These are phyloP conservation scores for Vesta saturnalis DNA, from an alignment of 2,888 invertebrate genomes.

Conservation along the genomic window DNA sequence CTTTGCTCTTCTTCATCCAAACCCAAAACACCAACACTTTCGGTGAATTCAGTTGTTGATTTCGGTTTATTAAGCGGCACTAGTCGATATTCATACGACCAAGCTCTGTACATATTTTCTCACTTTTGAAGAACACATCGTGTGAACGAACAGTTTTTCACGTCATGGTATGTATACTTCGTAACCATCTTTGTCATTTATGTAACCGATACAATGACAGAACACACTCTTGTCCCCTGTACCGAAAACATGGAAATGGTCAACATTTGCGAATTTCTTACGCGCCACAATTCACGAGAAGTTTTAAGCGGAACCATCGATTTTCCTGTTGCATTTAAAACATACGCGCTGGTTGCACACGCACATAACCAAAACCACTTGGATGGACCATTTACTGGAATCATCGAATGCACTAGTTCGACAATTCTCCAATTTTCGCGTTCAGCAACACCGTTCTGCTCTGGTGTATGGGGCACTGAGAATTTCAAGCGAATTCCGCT, in stretches of 20 bases:
- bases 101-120: neutral
- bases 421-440: conserved; percentile 14
- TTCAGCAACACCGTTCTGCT: too few species aligned
- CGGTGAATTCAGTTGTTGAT: too few species aligned
- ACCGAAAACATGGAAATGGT: conserved; percentile 39
- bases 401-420: neutral
- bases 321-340: conserved; percentile 35
- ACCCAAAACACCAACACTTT: neutral
- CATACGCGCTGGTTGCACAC: conserved; percentile 34
- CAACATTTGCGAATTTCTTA: conserved; percentile 24
- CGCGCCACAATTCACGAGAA: conserved; percentile 37
- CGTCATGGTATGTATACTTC: neutral
- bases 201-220: neutral
- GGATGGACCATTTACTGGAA: neutral
- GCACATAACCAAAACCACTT: conserved; percentile 11
- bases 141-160: conserved; percentile 10
- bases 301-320: conserved; percentile 19
- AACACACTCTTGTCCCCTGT: conserved; percentile 25
- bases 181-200: conserved; percentile 7
- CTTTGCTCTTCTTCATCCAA: neutral
- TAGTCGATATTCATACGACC: neutral
- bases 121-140: conserved; percentile 2
- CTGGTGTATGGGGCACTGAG: conserved; percentile 35
- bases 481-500: conserved; percentile 30
- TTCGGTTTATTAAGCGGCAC: neutral